phyloP scores from a whole-genome alignment of 2,888 invertebrate genomes.

The Trissonchulus latispiculum region DNA sequence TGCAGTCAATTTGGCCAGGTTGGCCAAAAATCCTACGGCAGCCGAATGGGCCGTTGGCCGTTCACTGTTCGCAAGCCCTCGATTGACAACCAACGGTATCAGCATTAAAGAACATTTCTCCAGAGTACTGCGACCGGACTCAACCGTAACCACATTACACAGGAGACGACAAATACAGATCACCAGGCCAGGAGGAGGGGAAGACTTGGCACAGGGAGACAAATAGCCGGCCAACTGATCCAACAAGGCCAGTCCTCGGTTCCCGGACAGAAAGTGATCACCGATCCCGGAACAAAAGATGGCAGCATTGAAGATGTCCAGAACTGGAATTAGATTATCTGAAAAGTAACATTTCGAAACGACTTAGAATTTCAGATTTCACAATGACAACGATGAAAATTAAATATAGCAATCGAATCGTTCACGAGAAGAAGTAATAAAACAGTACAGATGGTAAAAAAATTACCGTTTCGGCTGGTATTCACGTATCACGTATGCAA shows the following conservation, averaged over 20 bases:
- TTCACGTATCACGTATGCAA: neutral
- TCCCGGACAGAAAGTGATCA: conserved; percentile 47
- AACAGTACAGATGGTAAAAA: no score
- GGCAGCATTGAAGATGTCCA: conserved; percentile 74
- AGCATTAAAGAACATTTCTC: neutral
- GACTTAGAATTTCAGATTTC: neutral
- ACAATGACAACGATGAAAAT: no score
- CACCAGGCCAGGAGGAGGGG: neutral
- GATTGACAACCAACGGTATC: neutral
- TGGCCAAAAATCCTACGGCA: conserved; percentile 19
- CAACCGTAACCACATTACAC: neutral
- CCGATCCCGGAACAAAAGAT: conserved; percentile 60
- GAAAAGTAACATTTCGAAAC: conserved; percentile 24
- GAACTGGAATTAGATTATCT: conserved; percentile 72
- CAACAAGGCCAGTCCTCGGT: conserved; percentile 10
- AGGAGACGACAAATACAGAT: conserved; percentile 14
- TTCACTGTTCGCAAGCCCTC: neutral
- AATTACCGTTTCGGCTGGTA: no score
- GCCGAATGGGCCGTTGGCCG: conserved; percentile 31
- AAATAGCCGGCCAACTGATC: conserved; percentile 12
- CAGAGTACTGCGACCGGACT: neutral
- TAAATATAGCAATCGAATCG: no score
- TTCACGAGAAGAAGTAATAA: no score
- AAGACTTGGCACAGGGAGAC: neutral
- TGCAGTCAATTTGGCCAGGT: neutral